Base-by-base conservation (phyloP, 2,888 invertebrate genomes). In the Plebejus melissa region DNA sequence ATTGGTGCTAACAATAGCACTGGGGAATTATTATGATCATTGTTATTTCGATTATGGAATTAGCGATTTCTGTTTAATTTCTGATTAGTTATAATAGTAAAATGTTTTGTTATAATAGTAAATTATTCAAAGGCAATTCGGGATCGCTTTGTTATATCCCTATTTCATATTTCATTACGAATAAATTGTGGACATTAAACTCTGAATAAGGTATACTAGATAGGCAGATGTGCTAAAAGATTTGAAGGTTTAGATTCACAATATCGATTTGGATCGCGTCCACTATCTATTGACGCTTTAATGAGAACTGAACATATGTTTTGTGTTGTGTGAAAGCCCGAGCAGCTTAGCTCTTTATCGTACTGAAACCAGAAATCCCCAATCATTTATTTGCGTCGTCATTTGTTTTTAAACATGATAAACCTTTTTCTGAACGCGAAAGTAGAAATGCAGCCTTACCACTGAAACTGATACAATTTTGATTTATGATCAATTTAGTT, bases 301-400 rank as follows among this genome's bases (percentile, higher is more conserved):
- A 60, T 28, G 28, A 60, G 60, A 60, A 60, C 60, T 28, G 60
- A 28, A 28, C 58, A 58, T 58, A 60, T 60, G 60, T 11, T 60
- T 60, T 28, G 22, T 60, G 28, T 28, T 60, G 28, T 60, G 60
- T 11, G 22, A 58, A 58, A 58, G 58, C 58, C 58, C 22, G 22
- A 28, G 28, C 11, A 60, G 60, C 60, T 60, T 60, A 60, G 60
- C 60, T 60, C 11, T 28, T 60, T 60, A 60, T 60, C 60, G 60
- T 28, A 6, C 60, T 28, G 28, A 60, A 60, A 60, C 28, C 28
- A 60, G 60, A 60, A 28, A 60, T 60, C 11, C 11, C 9, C 9
- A 28, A 11, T 28, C 28, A 28, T 60, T 60, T 28, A 60, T 58
- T 28, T 60, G 28, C 60, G 9, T 46, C 41, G 41, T 41, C 41